Percentiles rank a stretch among this genome's conserved stretches.
These are phyloP conservation scores for Zoanthus sociatus DNA, from an alignment of 92 coral and sea anemone species.

Conservation along the genomic window DNA sequence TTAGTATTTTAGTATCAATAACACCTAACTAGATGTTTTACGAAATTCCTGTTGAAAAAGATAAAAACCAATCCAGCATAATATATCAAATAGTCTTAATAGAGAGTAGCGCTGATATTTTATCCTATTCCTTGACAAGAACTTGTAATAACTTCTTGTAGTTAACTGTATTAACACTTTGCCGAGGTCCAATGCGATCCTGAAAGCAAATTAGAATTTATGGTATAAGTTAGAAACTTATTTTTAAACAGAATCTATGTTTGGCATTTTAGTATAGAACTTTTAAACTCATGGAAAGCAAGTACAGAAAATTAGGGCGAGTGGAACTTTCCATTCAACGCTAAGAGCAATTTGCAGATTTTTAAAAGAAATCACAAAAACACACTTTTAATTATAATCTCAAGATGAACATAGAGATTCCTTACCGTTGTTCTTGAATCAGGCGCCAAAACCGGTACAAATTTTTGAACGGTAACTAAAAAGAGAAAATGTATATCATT, in stretches of 20 bases:
- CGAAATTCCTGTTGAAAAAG: too few relatives aligned
- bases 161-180: constrained; percentile 76
- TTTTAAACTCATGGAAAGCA: too few relatives aligned
- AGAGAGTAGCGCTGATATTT: background rate
- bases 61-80: background rate
- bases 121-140: constrained; percentile 68
- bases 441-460: constrained; percentile 89
- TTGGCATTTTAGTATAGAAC: too few relatives aligned
- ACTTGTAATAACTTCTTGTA: constrained; percentile 89
- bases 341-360: background rate
- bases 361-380: too few relatives aligned
- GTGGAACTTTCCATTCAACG: background rate
- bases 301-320: too few relatives aligned
- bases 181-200: constrained; percentile 95
- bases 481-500: background rate
- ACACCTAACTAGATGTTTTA: background rate
- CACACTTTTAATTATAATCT: too few relatives aligned
- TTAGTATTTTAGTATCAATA: background rate
- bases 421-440: constrained; percentile 93
- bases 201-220: constrained; percentile 24
- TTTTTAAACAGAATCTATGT: background rate
- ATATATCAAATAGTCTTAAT: too few relatives aligned
- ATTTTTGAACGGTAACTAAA: constrained; percentile 88
- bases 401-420: background rate
- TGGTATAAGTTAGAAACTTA: background rate